Conservation (phyloP, 1,140 invertebrate genomes). For the Brachionus rubens region DNA sequence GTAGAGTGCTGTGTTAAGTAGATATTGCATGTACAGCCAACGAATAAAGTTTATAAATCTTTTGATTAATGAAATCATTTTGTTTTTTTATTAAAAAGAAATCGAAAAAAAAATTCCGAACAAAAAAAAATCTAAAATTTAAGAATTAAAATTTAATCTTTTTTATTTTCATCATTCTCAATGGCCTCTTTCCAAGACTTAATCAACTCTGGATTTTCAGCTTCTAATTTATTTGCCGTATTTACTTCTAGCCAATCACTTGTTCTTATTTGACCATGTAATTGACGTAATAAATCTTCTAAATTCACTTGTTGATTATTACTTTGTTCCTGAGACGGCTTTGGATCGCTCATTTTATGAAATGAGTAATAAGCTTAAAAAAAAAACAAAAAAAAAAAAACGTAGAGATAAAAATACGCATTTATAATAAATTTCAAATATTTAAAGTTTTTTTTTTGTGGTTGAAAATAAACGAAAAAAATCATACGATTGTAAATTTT, state of each 20-base stretch:
- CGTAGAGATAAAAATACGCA: no score
- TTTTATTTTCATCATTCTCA: constrained; percentile 5
- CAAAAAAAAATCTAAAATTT: not conserved
- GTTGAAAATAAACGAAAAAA: no score
- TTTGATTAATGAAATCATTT: constrained; percentile 16
- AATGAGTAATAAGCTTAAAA: not conserved
- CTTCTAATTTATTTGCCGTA: constrained; percentile 18
- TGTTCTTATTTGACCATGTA: constrained; percentile 31
- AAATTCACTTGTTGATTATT: not conserved
- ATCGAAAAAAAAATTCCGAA: constrained; percentile 7
- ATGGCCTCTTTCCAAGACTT: constrained; percentile 29
- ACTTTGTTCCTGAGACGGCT: not conserved
- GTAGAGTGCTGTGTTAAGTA: constrained; percentile 43
- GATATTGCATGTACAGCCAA: constrained; percentile 46
- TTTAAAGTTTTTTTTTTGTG: no score
- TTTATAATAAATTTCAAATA: no score
- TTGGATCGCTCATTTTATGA: not conserved
- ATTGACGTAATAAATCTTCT: constrained; percentile 18
- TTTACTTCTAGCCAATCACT: constrained; percentile 40
- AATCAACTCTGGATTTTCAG: constrained; percentile 40
- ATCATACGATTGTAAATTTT: no score
- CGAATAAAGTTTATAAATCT: constrained; percentile 40
- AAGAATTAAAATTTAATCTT: constrained; percentile 3
- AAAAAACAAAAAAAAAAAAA: not conserved
- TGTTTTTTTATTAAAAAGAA: not conserved